A percentile compares a stretch with the other conserved stretches of the same genome.
These are phyloP conservation scores for Ichneumon xanthorius DNA, from an alignment of 2,888 invertebrate genomes.

Conservation along the genomic window DNA sequence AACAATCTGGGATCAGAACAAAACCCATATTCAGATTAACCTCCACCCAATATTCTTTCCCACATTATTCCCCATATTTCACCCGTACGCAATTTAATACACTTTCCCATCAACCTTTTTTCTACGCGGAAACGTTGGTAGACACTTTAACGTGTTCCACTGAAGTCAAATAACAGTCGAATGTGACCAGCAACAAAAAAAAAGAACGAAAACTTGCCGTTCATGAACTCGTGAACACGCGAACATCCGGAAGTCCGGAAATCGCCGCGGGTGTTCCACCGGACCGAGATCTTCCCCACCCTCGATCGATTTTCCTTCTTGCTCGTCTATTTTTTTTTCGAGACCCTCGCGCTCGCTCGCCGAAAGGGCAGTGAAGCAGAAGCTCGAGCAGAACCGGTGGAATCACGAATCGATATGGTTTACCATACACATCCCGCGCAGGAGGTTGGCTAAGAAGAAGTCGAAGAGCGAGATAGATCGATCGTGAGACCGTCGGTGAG, in stretches of 20 bases:
- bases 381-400: slow-evolving; percentile 49
- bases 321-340: neutral
- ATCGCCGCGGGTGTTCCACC: slow-evolving; percentile 58
- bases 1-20: too few relatives aligned
- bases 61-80: too few relatives aligned
- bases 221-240: neutral
- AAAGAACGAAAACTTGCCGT: neutral
- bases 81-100: too few relatives aligned
- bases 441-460: slow-evolving; percentile 31
- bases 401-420: slow-evolving; percentile 55
- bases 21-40: too few relatives aligned
- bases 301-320: slow-evolving; percentile 4
- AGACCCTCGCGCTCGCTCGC: neutral
- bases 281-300: neutral
- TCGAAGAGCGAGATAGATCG: slow-evolving; percentile 64
- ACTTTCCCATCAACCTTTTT: too few relatives aligned
- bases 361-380: slow-evolving; percentile 17
- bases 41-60: too few relatives aligned
- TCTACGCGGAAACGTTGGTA: neutral
- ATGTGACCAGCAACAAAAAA: neutral
- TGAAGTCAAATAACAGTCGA: neutral
- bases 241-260: slow-evolving; percentile 31
- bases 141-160: neutral
- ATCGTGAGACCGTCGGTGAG: slow-evolving; percentile 65
- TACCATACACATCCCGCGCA: slow-evolving; percentile 33